Evolutionary conservation across 2,888 invertebrate species (phyloP).

Genomic region (Lordiphosa andalusiaca): DNA sequence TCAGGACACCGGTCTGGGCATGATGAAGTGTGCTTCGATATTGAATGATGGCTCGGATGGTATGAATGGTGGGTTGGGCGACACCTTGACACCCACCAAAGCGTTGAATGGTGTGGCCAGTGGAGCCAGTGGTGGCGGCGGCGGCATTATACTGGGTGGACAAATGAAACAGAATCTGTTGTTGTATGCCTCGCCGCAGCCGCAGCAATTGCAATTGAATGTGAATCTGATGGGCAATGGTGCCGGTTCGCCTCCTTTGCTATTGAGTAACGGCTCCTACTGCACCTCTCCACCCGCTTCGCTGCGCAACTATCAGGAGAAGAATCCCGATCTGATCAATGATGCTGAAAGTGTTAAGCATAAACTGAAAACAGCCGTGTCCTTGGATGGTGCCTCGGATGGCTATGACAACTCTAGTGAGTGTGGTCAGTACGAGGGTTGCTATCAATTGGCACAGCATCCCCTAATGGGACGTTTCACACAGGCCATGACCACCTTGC

Average conservation of each 20-base stretch:
- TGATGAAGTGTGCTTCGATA: slow-evolving; percentile 82
- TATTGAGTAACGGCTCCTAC: slow-evolving; percentile 75
- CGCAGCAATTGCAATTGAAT: slow-evolving; percentile 67
- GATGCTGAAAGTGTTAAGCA: slow-evolving; percentile 85
- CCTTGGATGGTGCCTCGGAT: slow-evolving; percentile 76
- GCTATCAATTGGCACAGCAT: slow-evolving; percentile 75
- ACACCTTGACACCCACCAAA: slow-evolving; percentile 75
- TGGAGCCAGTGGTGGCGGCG: slow-evolving; percentile 28
- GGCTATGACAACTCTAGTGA: slow-evolving; percentile 78
- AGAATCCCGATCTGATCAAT: slow-evolving; percentile 90
- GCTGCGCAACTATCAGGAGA: slow-evolving; percentile 83
- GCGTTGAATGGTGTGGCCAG: slow-evolving; percentile 46
- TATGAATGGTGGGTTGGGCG: slow-evolving; percentile 64
- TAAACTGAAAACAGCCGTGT: slow-evolving; percentile 79
- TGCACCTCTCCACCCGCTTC: slow-evolving; percentile 82
- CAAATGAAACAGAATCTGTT: slow-evolving; percentile 79
- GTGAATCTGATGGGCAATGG: slow-evolving; percentile 64
- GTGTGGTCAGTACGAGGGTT: slow-evolving; percentile 78
- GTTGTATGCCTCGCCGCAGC: slow-evolving; percentile 75
- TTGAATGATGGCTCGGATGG: slow-evolving; percentile 73
- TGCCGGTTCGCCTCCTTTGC: slow-evolving; percentile 70
- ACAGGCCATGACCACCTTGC: slow-evolving; percentile 82
- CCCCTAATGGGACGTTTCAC: slow-evolving; percentile 76
- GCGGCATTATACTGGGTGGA: slow-evolving; percentile 76
- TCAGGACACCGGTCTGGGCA: slow-evolving; percentile 80